Percentiles rank a stretch among this genome's conserved stretches.
Conservation (phyloP, 2,113 vertebrate species). For the Manacus vitellinus region DNA sequence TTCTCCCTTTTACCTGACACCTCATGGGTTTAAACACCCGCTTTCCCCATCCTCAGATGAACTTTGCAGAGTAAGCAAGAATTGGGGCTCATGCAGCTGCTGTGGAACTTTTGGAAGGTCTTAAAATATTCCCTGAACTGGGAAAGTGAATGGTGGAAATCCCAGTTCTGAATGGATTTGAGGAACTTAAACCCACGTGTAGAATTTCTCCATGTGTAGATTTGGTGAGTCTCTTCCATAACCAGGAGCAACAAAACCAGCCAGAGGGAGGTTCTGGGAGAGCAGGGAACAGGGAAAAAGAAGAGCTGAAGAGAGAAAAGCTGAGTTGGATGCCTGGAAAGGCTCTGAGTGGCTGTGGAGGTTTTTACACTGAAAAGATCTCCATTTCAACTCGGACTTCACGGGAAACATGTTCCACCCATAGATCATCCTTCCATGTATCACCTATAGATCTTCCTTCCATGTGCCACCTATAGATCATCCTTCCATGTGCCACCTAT, state of each 20-base stretch:
- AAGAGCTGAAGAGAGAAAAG: background rate
- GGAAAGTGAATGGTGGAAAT: background rate
- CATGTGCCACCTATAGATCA: too few species aligned
- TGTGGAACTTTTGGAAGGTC: background rate
- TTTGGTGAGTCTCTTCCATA: background rate
- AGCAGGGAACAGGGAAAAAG: background rate
- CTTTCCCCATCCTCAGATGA: background rate
- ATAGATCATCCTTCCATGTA: background rate
- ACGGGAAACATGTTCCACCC: background rate
- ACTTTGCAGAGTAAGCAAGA: background rate
- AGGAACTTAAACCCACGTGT: fast-evolving
- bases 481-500: too few species aligned
- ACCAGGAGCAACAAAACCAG: background rate
- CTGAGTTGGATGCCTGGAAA: background rate
- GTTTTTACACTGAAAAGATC: background rate
- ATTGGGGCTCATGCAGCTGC: background rate
- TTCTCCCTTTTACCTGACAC: background rate
- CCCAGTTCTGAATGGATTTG: background rate
- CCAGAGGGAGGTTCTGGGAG: background rate
- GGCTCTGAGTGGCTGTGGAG: background rate
- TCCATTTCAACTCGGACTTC: background rate
- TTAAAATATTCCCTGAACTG: background rate
- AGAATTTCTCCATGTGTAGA: fast-evolving
- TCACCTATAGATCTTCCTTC: too few species aligned
- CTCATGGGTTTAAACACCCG: background rate